Evolutionary conservation across 2,113 vertebrate genomes (phyloP).

Genomic region (Festucalex cinctus): DNA sequence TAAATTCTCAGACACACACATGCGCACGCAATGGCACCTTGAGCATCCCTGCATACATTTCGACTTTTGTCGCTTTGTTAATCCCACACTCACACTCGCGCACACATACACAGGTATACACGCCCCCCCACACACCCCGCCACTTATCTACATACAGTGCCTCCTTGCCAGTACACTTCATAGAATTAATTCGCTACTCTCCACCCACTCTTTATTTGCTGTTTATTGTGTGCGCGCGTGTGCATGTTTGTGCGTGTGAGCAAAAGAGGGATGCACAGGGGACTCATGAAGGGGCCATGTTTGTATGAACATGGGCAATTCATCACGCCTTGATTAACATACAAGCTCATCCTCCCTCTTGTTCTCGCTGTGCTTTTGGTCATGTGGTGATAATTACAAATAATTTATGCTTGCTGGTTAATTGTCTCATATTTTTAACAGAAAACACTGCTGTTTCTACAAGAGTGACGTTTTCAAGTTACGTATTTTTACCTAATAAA

Average conservation of each 20-base stretch:
- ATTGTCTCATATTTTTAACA: constrained; percentile 48
- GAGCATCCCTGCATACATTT: neutral
- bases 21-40: neutral
- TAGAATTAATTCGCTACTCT: constrained; percentile 66
- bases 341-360: constrained; percentile 49
- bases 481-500: neutral
- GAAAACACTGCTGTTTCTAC: constrained; percentile 4
- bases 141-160: constrained; percentile 57
- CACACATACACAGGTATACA: constrained; percentile 13
- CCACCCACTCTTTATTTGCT: constrained; percentile 52
- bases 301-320: constrained; percentile 69
- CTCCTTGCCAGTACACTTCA: constrained; percentile 57
- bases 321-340: constrained; percentile 76
- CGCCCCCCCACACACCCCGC: constrained; percentile 11
- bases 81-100: constrained; percentile 14
- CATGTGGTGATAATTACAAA: constrained; percentile 64
- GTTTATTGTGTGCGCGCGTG: constrained; percentile 33
- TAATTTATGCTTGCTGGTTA: constrained; percentile 63
- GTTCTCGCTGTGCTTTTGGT: constrained; percentile 24
- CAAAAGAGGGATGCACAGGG: constrained; percentile 54
- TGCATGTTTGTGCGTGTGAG: constrained; percentile 25
- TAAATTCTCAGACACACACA: constrained; percentile 9
- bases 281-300: constrained; percentile 64
- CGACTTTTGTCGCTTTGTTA: constrained; percentile 24
- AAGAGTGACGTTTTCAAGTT: neutral